Conservation (phyloP, 2,797 vertebrate species). For the Oreochromis mossambicus region DNA sequence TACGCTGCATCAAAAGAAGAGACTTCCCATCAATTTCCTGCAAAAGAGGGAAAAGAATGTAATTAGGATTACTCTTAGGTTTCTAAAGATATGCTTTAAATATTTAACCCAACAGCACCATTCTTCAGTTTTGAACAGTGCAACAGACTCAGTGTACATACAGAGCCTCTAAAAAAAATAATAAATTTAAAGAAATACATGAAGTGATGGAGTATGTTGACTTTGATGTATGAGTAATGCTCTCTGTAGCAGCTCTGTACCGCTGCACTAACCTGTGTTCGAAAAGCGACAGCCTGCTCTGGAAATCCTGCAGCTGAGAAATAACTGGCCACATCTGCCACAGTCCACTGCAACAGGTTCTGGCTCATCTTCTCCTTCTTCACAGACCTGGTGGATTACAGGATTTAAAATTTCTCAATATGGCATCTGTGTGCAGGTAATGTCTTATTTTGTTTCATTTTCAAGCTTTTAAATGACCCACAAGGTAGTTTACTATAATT, state of each 20-base stretch:
- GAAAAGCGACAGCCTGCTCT: slow-evolving; percentile 87
- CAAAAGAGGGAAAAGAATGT: neutral
- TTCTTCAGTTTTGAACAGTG: neutral
- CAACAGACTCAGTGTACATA: neutral
- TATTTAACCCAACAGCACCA: neutral
- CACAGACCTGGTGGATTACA: slow-evolving; percentile 53
- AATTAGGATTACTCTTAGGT: neutral
- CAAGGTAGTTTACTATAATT: neutral
- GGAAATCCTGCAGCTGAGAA: slow-evolving; percentile 88
- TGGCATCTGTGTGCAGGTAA: neutral
- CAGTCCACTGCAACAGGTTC: slow-evolving; percentile 86
- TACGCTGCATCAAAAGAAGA: slow-evolving; percentile 89
- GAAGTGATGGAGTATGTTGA: neutral
- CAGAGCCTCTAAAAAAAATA: neutral
- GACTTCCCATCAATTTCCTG: slow-evolving; percentile 93
- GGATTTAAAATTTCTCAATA: neutral
- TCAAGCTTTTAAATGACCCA: neutral
- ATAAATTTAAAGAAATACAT: neutral
- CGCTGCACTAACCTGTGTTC: slow-evolving; percentile 80
- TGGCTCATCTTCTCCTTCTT: slow-evolving; percentile 78
- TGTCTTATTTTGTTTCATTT: neutral
- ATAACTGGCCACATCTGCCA: slow-evolving; percentile 87
- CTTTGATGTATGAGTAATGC: neutral
- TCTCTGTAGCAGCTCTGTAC: neutral
- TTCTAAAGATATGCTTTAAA: neutral